Base-by-base conservation (phyloP, 1,140 invertebrate species). In the Choristoneura fumiferana region DNA sequence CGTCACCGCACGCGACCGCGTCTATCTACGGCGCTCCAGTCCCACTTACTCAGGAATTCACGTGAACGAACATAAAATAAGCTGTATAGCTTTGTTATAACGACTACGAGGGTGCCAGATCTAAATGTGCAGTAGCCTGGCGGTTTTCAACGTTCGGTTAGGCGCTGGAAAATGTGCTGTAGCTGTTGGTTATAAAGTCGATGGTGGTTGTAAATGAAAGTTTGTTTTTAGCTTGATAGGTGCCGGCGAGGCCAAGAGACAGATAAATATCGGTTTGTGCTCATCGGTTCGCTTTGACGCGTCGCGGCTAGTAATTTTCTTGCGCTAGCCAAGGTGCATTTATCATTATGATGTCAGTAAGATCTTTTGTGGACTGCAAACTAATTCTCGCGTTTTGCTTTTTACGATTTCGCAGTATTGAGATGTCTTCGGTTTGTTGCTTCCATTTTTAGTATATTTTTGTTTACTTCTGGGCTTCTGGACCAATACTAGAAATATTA, bases 261-360 rank as follows among this genome's bases (percentile, higher is more conserved):
- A 74, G 71, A 78, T 81, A 81, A 81, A 76, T 81, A 81, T 81
- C 78, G 69, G 60, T 69, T 69, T 65, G 62, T 67, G 70, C 67
- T 66, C 69, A 62, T 71, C 65, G 67, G 60, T 17, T 58, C 57
- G 45, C 71, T 78, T 74, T 78, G 73, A 76, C 69, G 69, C 59
- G 49, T 55, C 58, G 71, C 73, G 69, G 69, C 61, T 66, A 67
- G 72, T 73, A 73, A 76, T 76, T 75, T 74, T 69, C 62, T 64
- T 61, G 8, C 40, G n/a, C 56, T n/a, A 59, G 54, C 55, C 8
- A 36, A 6, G 15, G 36, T 38, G 17, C 36, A 55, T 55, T 55
- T 55, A 55, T 55, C 35, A 55, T 37, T 55, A 39, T 55, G 17
- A 38, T 52, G 10, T 40, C 14, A 40, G 15, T 40, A 15, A 15